Evolutionary conservation across 2,797 vertebrate genomes (phyloP), one percentile per base, ranked within the genome.

Genomic region (Myotis vivesi): DNA sequence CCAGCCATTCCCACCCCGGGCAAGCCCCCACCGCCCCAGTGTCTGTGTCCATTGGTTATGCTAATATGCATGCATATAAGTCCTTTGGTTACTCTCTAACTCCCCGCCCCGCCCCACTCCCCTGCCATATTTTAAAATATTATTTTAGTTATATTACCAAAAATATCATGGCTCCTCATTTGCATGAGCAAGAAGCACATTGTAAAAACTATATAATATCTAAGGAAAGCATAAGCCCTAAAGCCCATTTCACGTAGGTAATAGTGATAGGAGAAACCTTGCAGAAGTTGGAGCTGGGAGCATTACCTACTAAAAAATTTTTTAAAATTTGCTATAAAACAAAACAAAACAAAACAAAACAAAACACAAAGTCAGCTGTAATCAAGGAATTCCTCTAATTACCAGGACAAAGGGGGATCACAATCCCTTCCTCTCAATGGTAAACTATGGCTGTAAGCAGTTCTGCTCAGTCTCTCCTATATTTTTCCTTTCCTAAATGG

Each of bases 341-440:
- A n/a, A n/a, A n/a, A n/a, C n/a, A n/a, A n/a, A n/a, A n/a, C n/a
- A 69, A 87, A 68, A 2, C 46, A 13, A 46, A 46, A 46, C 46
- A 33, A 7, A 75, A 69, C 87, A 73, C 1, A 83, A 94, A 95
- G 84, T 93, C 44, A 86, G 12, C 41, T 69, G 2, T 86, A 91
- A 51, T 91, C 13, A 97, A 92, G 22, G 20, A 95, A 59, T 20
- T 73, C 36, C 85, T 28, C 25, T 75, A 72, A 57, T 55, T 86
- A 77, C 16, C 55, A 41, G 57, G n/a, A 38, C 3, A 53, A 69
- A 28, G 28, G 0, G 5, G 13, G 1, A 49, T 77, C 25, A 73
- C 28, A 49, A 38, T 22, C 1, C 30, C 20, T 91, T 73, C 62
- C 7, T 77, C 51, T 72, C 23, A 71, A 73, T n/a, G 13, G 62